A percentile compares a stretch with the other conserved stretches of the same genome.
Conservation (phyloP, 2,113 vertebrate genomes). For the Pedionomus torquatus region DNA sequence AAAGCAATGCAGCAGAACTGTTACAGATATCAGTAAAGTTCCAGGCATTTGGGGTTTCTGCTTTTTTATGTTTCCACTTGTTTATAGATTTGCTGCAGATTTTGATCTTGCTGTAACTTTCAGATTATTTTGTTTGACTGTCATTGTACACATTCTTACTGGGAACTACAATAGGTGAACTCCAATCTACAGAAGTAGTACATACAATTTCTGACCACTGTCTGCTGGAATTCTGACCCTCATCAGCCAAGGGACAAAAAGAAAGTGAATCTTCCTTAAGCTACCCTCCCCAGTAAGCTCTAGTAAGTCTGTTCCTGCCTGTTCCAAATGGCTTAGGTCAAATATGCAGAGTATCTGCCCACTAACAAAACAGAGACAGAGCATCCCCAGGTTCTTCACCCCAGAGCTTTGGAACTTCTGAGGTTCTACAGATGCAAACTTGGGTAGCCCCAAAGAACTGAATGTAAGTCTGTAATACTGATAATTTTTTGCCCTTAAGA, state of each 20-base stretch:
- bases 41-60: neutral
- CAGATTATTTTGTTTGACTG: neutral
- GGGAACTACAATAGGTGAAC: neutral
- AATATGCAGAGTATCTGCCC: neutral
- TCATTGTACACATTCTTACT: neutral
- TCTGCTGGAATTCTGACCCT: neutral
- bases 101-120: neutral
- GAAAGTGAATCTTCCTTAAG: neutral
- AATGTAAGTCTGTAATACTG: neutral
- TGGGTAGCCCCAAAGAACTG: neutral
- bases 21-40: neutral
- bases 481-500: neutral
- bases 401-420: neutral
- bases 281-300: neutral
- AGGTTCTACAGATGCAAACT: neutral
- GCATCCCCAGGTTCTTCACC: neutral
- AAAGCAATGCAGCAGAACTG: neutral
- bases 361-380: neutral
- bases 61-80: neutral
- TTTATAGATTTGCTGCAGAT: neutral
- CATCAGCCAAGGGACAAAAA: neutral
- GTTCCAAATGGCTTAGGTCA: neutral
- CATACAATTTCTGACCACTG: rapidly evolving
- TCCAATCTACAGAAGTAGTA: neutral
- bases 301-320: neutral